Conservation (phyloP, 2,113 vertebrate species). For the Prionailurus bengalensis region DNA sequence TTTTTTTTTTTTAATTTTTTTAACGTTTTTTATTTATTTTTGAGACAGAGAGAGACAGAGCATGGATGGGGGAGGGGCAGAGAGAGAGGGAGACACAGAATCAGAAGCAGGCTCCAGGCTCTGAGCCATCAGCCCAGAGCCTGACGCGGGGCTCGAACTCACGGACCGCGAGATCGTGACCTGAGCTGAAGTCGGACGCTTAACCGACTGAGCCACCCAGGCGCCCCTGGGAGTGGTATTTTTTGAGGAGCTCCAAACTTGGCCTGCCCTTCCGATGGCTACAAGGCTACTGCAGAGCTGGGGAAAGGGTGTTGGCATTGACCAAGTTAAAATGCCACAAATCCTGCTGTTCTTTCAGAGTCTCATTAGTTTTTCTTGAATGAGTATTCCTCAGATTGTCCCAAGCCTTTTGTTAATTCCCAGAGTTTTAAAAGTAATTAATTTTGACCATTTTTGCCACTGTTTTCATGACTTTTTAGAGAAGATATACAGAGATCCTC, state of each 20-base stretch:
- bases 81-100: no score
- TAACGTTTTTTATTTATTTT: no score
- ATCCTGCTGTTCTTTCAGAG: neutral
- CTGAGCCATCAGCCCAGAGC: no score
- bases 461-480: neutral
- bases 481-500: neutral
- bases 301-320: neutral
- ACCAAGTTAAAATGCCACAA: neutral
- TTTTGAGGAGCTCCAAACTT: neutral
- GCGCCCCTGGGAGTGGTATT: neutral
- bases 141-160: no score
- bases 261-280: neutral
- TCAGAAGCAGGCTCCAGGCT: no score
- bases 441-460: neutral
- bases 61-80: no score
- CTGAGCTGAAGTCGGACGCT: no score
- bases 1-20: neutral
- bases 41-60: no score
- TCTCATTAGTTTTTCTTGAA: neutral
- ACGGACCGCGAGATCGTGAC: no score
- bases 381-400: neutral
- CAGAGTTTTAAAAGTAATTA: neutral
- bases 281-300: neutral
- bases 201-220: no score
- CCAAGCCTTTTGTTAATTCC: neutral